Conservation (phyloP, 2,113 vertebrate species). For the Callopanchax toddi region DNA sequence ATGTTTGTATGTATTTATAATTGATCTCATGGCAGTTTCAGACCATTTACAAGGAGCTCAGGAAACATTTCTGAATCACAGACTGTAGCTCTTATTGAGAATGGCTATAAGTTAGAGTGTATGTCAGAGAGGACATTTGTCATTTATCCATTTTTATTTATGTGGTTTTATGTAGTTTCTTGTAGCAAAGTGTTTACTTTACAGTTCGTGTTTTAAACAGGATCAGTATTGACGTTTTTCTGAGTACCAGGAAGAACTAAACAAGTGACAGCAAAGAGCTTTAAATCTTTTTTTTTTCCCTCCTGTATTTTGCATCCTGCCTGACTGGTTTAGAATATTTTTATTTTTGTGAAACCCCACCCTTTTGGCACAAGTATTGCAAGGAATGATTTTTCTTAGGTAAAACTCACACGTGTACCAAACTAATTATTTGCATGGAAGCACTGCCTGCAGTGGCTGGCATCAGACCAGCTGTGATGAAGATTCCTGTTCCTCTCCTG, state of each 20-base stretch:
- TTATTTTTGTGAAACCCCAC: not conserved
- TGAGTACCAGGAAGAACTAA: not conserved
- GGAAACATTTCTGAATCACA: too few relatives aligned
- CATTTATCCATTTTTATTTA: not conserved
- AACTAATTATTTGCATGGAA: not conserved
- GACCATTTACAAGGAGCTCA: too few relatives aligned
- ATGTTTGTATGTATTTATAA: too few relatives aligned
- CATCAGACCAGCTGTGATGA: slow-evolving; percentile 1
- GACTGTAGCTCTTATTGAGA: too few relatives aligned
- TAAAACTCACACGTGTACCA: not conserved
- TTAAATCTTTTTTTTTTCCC: not conserved
- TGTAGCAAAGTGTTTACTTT: not conserved
- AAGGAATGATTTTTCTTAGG: not conserved
- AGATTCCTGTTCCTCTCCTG: not conserved
- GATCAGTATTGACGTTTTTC: not conserved
- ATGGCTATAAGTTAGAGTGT: too few relatives aligned
- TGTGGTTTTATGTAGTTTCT: not conserved
- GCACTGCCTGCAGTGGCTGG: slow-evolving; percentile 8
- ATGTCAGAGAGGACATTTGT: too few relatives aligned
- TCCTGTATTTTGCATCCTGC: not conserved
- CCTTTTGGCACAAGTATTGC: not conserved
- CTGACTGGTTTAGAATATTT: slow-evolving; percentile 13
- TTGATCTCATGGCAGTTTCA: too few relatives aligned
- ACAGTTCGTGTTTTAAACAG: not conserved
- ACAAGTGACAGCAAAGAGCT: not conserved